phyloP scores from a whole-genome alignment of 2,888 invertebrate species.

The Lucinisca nassula region DNA sequence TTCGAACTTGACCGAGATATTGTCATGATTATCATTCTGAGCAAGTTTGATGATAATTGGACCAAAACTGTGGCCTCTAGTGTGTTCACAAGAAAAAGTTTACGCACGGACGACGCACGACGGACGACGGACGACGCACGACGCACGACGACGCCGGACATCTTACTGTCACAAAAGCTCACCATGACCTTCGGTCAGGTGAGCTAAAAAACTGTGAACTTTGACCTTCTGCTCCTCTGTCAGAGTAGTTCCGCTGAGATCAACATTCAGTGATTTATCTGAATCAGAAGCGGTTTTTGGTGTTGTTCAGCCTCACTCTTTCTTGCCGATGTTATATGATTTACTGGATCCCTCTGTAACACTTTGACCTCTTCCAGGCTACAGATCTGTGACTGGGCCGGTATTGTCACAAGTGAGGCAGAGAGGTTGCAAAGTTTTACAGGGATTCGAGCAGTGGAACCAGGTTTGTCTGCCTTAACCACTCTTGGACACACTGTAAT shows the following conservation, averaged over 20 bases:
- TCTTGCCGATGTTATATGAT: background rate
- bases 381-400: constrained; percentile 25
- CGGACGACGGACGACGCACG: too few relatives aligned
- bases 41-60: too few relatives aligned
- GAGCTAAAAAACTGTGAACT: constrained; percentile 5
- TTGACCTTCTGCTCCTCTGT: background rate
- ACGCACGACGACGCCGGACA: too few relatives aligned
- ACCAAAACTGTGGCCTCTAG: too few relatives aligned
- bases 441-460: constrained; percentile 22
- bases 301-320: background rate
- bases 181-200: too few relatives aligned
- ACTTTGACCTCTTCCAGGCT: constrained; percentile 26
- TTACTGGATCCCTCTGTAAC: background rate
- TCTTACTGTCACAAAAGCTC: too few relatives aligned
- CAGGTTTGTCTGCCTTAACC: constrained; percentile 3
- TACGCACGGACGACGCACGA: too few relatives aligned
- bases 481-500: constrained; percentile 33
- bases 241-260: constrained; percentile 11
- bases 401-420: constrained; percentile 10
- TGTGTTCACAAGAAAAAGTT: too few relatives aligned
- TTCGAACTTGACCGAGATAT: too few relatives aligned
- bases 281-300: background rate
- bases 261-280: background rate
- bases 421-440: constrained; percentile 18
- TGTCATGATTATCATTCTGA: too few relatives aligned